Conservation (phyloP, 2,113 vertebrate species). For the Carassius carassius region DNA sequence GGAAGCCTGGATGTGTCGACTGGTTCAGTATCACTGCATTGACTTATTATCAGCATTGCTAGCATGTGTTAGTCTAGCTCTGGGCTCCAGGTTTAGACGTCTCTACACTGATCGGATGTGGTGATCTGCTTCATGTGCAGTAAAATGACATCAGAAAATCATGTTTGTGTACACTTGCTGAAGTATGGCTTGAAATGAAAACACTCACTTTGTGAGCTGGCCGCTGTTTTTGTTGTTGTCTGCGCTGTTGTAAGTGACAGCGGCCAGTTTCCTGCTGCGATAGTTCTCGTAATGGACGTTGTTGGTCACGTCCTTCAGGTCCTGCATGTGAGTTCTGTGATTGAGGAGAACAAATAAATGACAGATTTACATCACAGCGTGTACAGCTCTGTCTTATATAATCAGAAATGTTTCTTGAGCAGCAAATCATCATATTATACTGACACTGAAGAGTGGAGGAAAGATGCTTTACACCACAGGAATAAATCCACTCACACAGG, state of each 20-base stretch:
- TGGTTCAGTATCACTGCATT: neutral
- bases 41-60: neutral
- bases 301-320: conserved; percentile 96
- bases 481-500: neutral
- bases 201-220: conserved; percentile 87
- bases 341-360: neutral
- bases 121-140: neutral
- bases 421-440: neutral
- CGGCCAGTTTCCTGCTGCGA: conserved; percentile 91
- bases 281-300: conserved; percentile 98
- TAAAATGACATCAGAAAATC: neutral
- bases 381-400: neutral
- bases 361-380: neutral
- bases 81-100: neutral
- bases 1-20: neutral
- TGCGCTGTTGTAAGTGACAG: conserved; percentile 90
- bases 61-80: conserved; percentile 1
- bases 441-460: neutral
- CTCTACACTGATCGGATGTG: neutral
- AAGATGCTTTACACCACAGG: neutral
- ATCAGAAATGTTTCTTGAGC: neutral
- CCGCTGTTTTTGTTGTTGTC: conserved; percentile 94
- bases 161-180: neutral
- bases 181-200: neutral
- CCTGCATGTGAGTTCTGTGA: conserved; percentile 93